Conservation (phyloP, 2,888 invertebrate species). For the Lasioglossum leucozonium region DNA sequence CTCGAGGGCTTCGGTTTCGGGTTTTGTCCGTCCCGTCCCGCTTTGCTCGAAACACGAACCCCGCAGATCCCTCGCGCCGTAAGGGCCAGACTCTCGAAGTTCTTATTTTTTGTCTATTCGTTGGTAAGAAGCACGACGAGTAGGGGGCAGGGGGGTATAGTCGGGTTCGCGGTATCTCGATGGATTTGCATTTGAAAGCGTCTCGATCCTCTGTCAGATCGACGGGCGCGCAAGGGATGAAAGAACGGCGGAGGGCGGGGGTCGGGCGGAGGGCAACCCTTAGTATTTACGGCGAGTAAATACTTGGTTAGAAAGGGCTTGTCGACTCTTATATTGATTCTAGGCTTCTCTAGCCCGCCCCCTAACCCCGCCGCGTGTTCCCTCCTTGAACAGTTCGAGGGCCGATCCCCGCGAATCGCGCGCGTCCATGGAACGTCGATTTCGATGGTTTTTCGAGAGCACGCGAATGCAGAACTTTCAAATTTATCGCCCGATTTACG, state of each 20-base stretch:
- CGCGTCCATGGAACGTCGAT: slow-evolving; percentile 50
- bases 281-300: slow-evolving; percentile 78
- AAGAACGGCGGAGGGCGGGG: slow-evolving; percentile 66
- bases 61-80: not conserved
- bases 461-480: slow-evolving; percentile 63
- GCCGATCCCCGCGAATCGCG: slow-evolving; percentile 23
- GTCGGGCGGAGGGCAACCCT: slow-evolving; percentile 56
- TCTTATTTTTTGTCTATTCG: slow-evolving; percentile 37
- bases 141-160: not conserved
- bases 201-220: slow-evolving; percentile 42
- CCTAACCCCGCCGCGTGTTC: slow-evolving; percentile 8
- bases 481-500: slow-evolving; percentile 72
- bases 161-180: slow-evolving; percentile 56
- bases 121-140: slow-evolving; percentile 16
- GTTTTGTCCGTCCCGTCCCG: not conserved
- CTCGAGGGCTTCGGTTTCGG: not conserved
- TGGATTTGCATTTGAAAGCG: slow-evolving; percentile 82
- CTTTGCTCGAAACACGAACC: not conserved
- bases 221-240: slow-evolving; percentile 63
- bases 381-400: slow-evolving; percentile 4
- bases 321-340: slow-evolving; percentile 75
- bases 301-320: slow-evolving; percentile 75
- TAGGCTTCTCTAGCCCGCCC: slow-evolving; percentile 35
- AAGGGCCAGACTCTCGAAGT: not conserved
- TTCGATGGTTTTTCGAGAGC: slow-evolving; percentile 54